Conservation (phyloP, 1,140 invertebrate genomes). For the Cyclargus thomasi region DNA sequence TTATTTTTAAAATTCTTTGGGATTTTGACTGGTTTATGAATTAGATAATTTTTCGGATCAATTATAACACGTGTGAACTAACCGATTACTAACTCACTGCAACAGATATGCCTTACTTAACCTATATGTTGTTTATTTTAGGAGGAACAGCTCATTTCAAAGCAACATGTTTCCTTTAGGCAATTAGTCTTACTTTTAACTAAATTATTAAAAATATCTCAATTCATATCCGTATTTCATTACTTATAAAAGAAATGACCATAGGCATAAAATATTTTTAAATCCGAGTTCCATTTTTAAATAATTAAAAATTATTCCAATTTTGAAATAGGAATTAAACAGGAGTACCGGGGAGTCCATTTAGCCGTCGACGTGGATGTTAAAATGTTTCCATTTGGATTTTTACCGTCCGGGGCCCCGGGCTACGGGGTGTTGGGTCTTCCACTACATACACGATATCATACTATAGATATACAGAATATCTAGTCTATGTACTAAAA, state of each 20-base stretch:
- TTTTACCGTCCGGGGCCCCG: slow-evolving; percentile 29
- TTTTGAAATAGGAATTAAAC: slow-evolving; percentile 10
- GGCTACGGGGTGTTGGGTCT: slow-evolving; percentile 30
- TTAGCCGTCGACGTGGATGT: slow-evolving; percentile 17
- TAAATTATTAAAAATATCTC: too few species aligned
- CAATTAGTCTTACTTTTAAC: too few species aligned
- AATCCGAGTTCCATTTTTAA: not conserved
- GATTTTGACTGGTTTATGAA: not conserved
- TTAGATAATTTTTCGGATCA: too few species aligned
- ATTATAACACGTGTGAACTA: too few species aligned
- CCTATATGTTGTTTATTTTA: too few species aligned
- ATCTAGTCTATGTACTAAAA: too few species aligned
- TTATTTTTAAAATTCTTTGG: not conserved
- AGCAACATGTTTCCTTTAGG: too few species aligned
- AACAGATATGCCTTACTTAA: too few species aligned
- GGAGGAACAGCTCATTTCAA: too few species aligned
- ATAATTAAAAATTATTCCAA: slow-evolving; percentile 15
- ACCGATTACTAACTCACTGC: too few species aligned
- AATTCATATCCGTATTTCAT: too few species aligned
- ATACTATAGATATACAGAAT: not conserved
- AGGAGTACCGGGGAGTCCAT: slow-evolving; percentile 15
- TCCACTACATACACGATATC: slow-evolving; percentile 27
- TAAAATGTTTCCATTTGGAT: slow-evolving; percentile 43
- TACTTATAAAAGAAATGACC: not conserved
- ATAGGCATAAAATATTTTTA: not conserved